Conservation (phyloP, 2,888 invertebrate genomes). For the Sepiola atlantica region DNA sequence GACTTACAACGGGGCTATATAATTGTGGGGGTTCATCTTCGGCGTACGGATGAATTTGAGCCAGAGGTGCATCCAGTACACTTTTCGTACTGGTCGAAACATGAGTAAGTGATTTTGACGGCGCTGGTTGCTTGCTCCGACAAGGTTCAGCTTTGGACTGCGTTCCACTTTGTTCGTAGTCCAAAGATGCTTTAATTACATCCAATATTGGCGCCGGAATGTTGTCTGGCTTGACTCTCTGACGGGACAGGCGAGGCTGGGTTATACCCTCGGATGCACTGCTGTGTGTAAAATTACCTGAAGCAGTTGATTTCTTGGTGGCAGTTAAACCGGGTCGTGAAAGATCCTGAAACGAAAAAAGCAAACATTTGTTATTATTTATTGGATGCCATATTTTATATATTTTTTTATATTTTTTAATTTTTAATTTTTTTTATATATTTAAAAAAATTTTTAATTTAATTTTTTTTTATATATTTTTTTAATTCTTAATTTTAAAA, state of each 20-base stretch:
- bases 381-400: background rate
- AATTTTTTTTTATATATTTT: too few species aligned
- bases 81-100: background rate
- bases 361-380: background rate
- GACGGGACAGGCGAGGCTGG: background rate
- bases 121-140: background rate
- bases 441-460: too few species aligned
- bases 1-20: background rate
- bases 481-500: too few species aligned
- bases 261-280: background rate
- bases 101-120: background rate
- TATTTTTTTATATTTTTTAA: too few species aligned
- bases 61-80: background rate
- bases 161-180: background rate
- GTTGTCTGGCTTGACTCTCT: background rate
- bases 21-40: background rate
- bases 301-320: background rate
- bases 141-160: slow-evolving; percentile 21
- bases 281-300: background rate
- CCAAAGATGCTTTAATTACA: slow-evolving; percentile 21
- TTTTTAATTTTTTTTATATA: too few species aligned
- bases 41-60: background rate
- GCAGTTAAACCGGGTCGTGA: background rate
- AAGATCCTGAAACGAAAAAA: background rate
- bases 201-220: background rate